A percentile compares a stretch with the other conserved stretches of the same genome.
These are phyloP conservation scores for Drosophila buzzatii DNA, from an alignment of 2,888 invertebrate species.

Conservation along the genomic window DNA sequence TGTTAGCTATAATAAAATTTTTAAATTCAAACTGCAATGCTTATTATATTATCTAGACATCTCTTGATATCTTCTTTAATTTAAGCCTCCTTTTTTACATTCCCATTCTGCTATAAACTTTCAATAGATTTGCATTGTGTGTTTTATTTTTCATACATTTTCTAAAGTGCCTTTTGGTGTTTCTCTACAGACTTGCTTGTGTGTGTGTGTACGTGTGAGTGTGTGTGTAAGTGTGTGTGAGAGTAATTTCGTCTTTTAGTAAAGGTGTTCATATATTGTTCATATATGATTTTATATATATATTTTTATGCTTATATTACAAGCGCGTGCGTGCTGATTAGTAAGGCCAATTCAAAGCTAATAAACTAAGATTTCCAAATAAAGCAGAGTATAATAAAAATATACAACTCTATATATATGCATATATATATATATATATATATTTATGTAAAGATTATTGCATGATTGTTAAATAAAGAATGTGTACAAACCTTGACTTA, in stretches of 20 bases:
- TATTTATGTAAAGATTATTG: neutral
- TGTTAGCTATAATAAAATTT: neutral
- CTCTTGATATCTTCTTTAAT: neutral
- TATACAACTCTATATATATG: conserved; percentile 5
- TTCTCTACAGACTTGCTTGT: conserved; percentile 10
- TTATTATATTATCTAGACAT: too few relatives aligned
- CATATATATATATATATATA: conserved; percentile 9
- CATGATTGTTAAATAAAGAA: conserved; percentile 35
- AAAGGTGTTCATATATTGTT: conserved; percentile 11
- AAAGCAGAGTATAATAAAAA: conserved; percentile 16
- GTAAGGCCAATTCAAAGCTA: conserved; percentile 57
- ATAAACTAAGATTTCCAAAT: conserved; percentile 39
- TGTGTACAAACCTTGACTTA: conserved; percentile 81
- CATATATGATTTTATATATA: conserved; percentile 34
- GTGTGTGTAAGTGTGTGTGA: neutral
- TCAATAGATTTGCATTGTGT: conserved; percentile 57
- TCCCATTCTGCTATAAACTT: neutral
- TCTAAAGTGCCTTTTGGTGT: conserved; percentile 36
- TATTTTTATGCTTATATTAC: conserved; percentile 16
- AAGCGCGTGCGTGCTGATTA: conserved; percentile 58
- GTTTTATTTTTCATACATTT: neutral
- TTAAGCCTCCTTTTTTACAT: neutral
- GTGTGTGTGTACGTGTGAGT: conserved; percentile 8
- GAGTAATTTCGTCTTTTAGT: conserved; percentile 17
- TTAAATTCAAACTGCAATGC: too few relatives aligned